Percentiles rank a stretch among this genome's conserved stretches.
Evolutionary conservation across 2,888 invertebrate species (phyloP).

Genomic region (Acanthosoma haemorrhoidale): DNA sequence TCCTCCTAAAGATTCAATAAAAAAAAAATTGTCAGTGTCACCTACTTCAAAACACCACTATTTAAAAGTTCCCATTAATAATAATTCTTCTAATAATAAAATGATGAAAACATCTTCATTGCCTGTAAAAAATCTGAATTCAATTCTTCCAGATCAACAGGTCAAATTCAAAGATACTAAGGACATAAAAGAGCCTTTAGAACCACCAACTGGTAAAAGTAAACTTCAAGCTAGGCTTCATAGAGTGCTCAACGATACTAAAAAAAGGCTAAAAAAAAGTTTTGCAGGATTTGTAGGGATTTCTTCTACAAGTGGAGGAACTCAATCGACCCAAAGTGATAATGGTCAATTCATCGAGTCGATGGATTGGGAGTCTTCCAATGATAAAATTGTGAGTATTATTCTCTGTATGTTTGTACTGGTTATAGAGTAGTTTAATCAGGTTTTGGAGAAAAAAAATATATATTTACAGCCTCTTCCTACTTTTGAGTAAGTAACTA

Average conservation of each 20-base stretch:
- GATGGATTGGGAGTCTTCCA: neutral
- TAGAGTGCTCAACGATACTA: neutral
- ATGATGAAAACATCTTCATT: too few relatives aligned
- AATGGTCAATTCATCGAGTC: neutral
- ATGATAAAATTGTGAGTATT: neutral
- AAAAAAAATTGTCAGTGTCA: neutral
- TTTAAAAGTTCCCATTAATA: neutral
- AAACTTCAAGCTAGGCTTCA: neutral
- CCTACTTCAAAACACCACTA: too few relatives aligned
- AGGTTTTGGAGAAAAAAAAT: too few relatives aligned
- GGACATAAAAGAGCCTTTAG: neutral
- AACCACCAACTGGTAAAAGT: neutral
- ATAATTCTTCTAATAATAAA: too few relatives aligned
- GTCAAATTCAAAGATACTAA: neutral
- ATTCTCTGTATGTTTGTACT: neutral
- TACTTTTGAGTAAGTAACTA: too few relatives aligned
- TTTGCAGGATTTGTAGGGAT: neutral
- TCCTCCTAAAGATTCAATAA: neutral
- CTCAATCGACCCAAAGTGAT: neutral
- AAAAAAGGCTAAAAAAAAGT: neutral
- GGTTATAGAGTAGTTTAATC: too few relatives aligned
- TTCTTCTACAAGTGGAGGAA: neutral
- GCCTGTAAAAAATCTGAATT: too few relatives aligned
- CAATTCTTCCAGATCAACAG: too few relatives aligned
- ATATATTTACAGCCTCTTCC: too few relatives aligned